Percentiles rank a stretch among this genome's conserved stretches.
These are phyloP conservation scores for Eleginops maclovinus DNA, from an alignment of 2,113 vertebrate species.

Conservation along the genomic window DNA sequence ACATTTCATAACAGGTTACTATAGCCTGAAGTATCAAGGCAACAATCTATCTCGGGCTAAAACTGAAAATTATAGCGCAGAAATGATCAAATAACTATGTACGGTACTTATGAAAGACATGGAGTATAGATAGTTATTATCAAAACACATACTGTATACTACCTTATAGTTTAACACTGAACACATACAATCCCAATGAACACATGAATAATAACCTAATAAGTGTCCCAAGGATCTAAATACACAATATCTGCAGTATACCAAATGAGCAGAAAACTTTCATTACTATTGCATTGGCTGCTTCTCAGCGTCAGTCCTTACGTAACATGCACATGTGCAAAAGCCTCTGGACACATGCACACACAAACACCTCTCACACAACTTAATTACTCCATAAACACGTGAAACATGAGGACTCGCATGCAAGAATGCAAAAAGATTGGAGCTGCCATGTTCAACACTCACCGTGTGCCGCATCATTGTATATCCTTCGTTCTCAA, in stretches of 20 bases:
- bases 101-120: not conserved
- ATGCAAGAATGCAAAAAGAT: slow-evolving; percentile 1
- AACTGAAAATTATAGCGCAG: not conserved
- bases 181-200: slow-evolving; percentile 4
- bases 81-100: slow-evolving; percentile 4
- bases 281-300: slow-evolving; percentile 48
- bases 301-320: slow-evolving; percentile 56
- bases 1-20: slow-evolving; percentile 22
- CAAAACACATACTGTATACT: not conserved
- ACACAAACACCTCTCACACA: slow-evolving; percentile 8
- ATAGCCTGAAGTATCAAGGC: not conserved
- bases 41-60: slow-evolving; percentile 19
- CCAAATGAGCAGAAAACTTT: slow-evolving; percentile 45
- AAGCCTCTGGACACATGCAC: not conserved
- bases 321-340: slow-evolving; percentile 51
- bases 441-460: slow-evolving; percentile 40
- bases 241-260: slow-evolving; percentile 16
- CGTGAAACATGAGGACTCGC: not conserved
- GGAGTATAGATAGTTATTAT: not conserved
- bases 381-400: slow-evolving; percentile 1
- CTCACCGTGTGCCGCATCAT: slow-evolving; percentile 77
- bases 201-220: not conserved
- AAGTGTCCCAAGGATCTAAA: slow-evolving; percentile 19
- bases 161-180: not conserved
- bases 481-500: slow-evolving; percentile 39